A percentile compares a stretch with the other conserved stretches of the same genome.
These are phyloP conservation scores for Brachionus asplanchnoidis DNA, from an alignment of 1,140 invertebrate species.

Conservation along the genomic window DNA sequence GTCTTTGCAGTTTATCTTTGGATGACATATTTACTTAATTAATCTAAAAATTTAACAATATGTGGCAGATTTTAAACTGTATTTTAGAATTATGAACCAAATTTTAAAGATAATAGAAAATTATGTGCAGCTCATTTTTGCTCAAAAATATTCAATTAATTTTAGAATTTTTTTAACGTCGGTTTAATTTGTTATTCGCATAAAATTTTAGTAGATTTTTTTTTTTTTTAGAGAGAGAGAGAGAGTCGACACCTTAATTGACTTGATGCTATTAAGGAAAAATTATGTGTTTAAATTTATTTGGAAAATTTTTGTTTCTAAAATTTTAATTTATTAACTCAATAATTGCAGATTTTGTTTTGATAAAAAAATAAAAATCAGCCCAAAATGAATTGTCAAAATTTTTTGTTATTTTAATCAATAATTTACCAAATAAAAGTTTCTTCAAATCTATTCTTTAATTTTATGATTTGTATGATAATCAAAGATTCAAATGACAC, in stretches of 20 bases:
- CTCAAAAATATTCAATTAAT: neutral
- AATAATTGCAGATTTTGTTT: too few species aligned
- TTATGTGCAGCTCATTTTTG: neutral
- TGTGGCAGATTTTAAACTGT: neutral
- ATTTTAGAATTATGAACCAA: neutral
- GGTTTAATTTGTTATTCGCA: neutral
- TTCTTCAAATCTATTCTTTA: too few species aligned
- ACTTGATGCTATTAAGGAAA: neutral
- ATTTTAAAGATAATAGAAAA: neutral
- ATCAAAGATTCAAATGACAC: too few species aligned
- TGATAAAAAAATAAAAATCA: too few species aligned
- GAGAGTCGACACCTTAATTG: neutral
- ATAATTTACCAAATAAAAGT: too few species aligned
- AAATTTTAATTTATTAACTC: too few species aligned
- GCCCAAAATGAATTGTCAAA: too few species aligned
- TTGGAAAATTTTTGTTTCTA: too few species aligned
- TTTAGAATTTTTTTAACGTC: neutral
- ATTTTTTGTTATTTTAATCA: too few species aligned
- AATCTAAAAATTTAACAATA: neutral
- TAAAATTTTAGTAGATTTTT: neutral
- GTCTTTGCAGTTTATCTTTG: slow-evolving; percentile 75
- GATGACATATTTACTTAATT: neutral
- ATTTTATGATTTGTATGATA: too few species aligned
- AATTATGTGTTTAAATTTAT: too few species aligned
- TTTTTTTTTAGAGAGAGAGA: neutral